Evolutionary conservation across 92 coral and sea anemone species (phyloP), one percentile per base, ranked within the genome.

Genomic region (Heliopora coerulea): DNA sequence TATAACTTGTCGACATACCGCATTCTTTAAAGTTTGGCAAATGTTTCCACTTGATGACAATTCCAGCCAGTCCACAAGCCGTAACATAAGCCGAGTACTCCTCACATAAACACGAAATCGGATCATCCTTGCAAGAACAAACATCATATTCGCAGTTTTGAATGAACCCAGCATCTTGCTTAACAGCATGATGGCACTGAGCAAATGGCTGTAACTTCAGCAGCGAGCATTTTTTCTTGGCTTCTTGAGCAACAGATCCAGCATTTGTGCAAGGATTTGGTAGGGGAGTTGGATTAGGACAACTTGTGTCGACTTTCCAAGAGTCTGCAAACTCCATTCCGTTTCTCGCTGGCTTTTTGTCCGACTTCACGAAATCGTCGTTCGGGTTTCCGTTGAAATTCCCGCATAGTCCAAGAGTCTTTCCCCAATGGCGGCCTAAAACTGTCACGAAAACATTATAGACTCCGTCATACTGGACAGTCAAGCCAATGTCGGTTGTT

Each of bases 91-190:
- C 77, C 1, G 77, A 50, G 17, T 70, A 70, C 24, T 52, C 62
- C 32, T 70, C 77, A 12, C 77, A 70, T 24, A 70, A 25, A 50
- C 77, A 70, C 18, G 77, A 52, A 31, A 70, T 33, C 8, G 77
- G 77, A 35, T 70, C 63, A 50, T 52, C 77, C 49, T 54, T 70
- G 31, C 77, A 70, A 21, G 77, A 62, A n/a, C 77, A 70, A 0
- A 70, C 77, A 26, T 70, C 77, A 37, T 70, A 70, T 70, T 70
- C 77, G 35, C 77, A 70, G 35, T 52, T 63, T 41, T 70, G 77
- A 17, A 70, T 70, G n/a, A 70, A 70, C 1, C 77, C 63, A 9
- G 46, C 56, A 25, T 70, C 77, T 31, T 24, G 62, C 32, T 70
- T 52, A 29, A 70, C 77, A 52, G 56, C 28, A 54, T 54, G 33